Conservation (phyloP, 37 sponge, comb jelly and placozoan genomes). For the Beroe forskalii region DNA sequence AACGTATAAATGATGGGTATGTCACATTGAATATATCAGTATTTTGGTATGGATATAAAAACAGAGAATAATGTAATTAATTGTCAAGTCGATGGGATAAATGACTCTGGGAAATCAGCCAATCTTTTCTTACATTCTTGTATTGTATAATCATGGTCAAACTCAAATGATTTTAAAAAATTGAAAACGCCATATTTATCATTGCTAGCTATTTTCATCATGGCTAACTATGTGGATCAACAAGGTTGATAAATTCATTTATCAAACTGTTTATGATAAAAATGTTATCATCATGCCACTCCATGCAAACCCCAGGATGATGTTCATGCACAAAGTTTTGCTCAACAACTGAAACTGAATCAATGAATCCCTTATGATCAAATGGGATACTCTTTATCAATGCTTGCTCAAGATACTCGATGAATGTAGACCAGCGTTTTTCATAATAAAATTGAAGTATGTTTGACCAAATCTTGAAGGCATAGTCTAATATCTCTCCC, state of each 20-base stretch:
- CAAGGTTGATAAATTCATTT: not conserved
- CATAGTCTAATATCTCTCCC: conserved; percentile 33
- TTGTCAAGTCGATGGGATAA: no score
- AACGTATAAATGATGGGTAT: no score
- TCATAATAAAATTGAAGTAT: not conserved
- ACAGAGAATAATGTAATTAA: no score
- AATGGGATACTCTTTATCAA: not conserved
- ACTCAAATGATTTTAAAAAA: no score
- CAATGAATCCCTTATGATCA: not conserved
- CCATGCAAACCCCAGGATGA: not conserved
- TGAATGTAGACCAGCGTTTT: not conserved
- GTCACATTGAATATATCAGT: no score
- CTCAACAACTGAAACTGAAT: not conserved
- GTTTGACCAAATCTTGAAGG: conserved; percentile 40
- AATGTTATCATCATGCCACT: not conserved
- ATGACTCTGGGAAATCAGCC: no score
- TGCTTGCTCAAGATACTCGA: not conserved
- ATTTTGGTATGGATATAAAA: no score
- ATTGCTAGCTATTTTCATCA: no score
- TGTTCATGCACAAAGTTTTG: not conserved
- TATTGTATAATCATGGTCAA: no score
- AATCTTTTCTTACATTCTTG: no score
- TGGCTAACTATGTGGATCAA: no score
- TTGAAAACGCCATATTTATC: no score
- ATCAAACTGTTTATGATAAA: not conserved